These are phyloP conservation scores for Luehdorfia chinensis DNA, from an alignment of 1,140 invertebrate genomes.

Conservation along the genomic window DNA sequence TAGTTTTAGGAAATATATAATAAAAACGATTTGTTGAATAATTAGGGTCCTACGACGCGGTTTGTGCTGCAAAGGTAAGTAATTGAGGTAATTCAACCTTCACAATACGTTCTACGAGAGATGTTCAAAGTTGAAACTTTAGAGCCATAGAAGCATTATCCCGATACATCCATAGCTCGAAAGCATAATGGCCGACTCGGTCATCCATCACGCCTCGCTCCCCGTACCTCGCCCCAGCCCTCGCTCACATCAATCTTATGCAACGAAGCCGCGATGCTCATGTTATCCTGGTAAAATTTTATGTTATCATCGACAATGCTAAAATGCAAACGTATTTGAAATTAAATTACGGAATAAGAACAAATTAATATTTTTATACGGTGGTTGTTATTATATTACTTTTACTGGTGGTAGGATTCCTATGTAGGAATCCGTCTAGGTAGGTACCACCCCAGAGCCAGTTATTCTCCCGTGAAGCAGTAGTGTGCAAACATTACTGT, in stretches of 20 bases:
- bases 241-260: constrained; percentile 53
- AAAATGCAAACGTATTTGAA: not conserved
- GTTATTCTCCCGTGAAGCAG: too few species aligned
- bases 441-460: too few species aligned
- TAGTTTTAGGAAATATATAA: too few species aligned
- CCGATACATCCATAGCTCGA: constrained; percentile 13
- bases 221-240: constrained; percentile 23
- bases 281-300: constrained; percentile 41
- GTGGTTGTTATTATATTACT: too few species aligned
- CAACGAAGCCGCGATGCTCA: constrained; percentile 35
- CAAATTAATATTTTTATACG: too few species aligned
- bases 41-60: too few species aligned
- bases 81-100: not conserved
- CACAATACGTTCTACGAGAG: constrained; percentile 9
- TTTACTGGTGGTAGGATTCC: too few species aligned
- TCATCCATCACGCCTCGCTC: constrained; percentile 28
- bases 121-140: constrained; percentile 2
- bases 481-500: too few species aligned
- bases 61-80: too few species aligned
- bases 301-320: constrained; percentile 24
- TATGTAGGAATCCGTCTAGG: too few species aligned
- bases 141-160: constrained; percentile 8
- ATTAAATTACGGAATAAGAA: not conserved
- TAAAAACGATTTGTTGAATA: too few species aligned
- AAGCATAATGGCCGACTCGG: constrained; percentile 27